These are phyloP conservation scores for Pseudomyrmex flavicornis DNA, from an alignment of 1,140 invertebrate species.

Conservation along the genomic window DNA sequence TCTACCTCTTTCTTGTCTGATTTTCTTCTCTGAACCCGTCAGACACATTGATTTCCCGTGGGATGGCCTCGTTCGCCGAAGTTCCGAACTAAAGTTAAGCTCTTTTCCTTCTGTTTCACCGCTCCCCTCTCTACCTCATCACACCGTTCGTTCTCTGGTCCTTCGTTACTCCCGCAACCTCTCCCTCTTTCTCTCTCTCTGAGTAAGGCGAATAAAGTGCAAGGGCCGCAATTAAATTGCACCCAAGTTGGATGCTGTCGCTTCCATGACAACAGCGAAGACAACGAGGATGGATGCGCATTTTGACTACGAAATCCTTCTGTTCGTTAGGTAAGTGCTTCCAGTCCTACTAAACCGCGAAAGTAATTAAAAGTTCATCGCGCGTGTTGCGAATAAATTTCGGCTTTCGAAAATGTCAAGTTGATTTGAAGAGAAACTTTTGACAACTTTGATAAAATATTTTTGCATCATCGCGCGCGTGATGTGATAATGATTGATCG, in stretches of 20 bases:
- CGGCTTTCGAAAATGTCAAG: not conserved
- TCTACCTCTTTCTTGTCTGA: slow-evolving; percentile 30
- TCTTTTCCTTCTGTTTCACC: slow-evolving; percentile 51
- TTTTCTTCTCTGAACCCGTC: slow-evolving; percentile 26
- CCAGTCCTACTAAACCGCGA: not conserved
- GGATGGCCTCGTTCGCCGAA: slow-evolving; percentile 34
- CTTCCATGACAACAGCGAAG: slow-evolving; percentile 22
- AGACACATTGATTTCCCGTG: slow-evolving; percentile 57
- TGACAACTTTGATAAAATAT: not conserved
- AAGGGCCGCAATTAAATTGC: slow-evolving; percentile 54
- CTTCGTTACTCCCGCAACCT: slow-evolving; percentile 9
- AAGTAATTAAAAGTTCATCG: slow-evolving; percentile 13
- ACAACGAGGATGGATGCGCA: slow-evolving; percentile 33
- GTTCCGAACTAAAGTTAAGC: slow-evolving; percentile 59
- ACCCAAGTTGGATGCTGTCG: slow-evolving; percentile 38
- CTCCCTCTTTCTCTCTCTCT: slow-evolving; percentile 20
- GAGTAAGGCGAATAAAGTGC: slow-evolving; percentile 41
- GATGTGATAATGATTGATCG: no score
- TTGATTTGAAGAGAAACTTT: not conserved
- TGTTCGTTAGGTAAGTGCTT: slow-evolving; percentile 34
- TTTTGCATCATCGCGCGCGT: not conserved
- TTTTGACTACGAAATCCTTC: slow-evolving; percentile 27
- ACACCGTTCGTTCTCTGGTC: not conserved
- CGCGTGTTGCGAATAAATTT: not conserved
- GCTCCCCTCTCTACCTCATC: not conserved